Evolutionary conservation across 1,140 invertebrate species (phyloP).

Genomic region (Heterodera carotae): DNA sequence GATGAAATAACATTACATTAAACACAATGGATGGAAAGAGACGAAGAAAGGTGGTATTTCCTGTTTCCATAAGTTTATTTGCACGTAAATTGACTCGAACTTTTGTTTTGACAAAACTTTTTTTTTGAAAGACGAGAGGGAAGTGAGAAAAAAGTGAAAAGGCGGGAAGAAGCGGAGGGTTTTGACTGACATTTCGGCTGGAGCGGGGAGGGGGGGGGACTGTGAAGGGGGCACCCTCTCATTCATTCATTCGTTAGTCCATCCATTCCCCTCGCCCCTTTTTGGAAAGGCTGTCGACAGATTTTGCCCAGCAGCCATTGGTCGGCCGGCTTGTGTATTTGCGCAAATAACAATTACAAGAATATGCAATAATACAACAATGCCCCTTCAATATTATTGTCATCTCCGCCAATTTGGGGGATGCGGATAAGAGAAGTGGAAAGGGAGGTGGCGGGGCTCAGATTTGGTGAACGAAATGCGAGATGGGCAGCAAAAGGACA

Average conservation of each 20-base stretch:
- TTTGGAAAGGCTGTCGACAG: background rate
- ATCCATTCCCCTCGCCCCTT: too few relatives aligned
- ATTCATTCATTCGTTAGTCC: background rate
- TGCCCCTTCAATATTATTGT: background rate
- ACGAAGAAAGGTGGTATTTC: too few relatives aligned
- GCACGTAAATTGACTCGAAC: too few relatives aligned
- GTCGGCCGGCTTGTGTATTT: background rate
- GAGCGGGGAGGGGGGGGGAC: too few relatives aligned
- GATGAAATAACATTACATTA: background rate
- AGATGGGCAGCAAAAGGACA: too few relatives aligned
- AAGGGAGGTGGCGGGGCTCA: background rate
- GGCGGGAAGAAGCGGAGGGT: too few relatives aligned
- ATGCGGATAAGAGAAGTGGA: background rate
- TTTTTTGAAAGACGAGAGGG: too few relatives aligned
- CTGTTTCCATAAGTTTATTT: too few relatives aligned
- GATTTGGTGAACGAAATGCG: slow-evolving; percentile 7
- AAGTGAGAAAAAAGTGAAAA: too few relatives aligned
- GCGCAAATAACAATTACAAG: slow-evolving; percentile 2
- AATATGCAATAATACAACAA: background rate
- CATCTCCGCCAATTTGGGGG: background rate
- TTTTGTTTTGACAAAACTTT: too few relatives aligned
- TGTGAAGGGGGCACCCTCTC: too few relatives aligned
- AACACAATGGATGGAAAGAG: background rate
- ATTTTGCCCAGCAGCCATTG: background rate
- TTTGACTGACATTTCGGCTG: too few relatives aligned